Evolutionary conservation across 2,113 vertebrate species (phyloP).

Genomic region (Cryptoleucopteryx plumbea): DNA sequence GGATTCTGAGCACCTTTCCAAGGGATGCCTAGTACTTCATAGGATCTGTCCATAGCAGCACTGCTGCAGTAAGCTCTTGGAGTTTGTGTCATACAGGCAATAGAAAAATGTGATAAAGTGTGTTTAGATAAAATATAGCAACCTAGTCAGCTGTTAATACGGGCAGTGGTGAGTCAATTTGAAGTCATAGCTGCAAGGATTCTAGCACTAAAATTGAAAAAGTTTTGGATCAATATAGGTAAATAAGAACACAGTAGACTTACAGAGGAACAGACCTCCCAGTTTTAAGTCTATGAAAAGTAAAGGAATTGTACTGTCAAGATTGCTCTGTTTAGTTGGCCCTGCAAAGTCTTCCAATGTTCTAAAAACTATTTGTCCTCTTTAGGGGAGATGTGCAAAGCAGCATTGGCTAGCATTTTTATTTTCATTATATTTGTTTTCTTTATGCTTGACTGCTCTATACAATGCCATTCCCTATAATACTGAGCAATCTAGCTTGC

Average conservation of each 20-base stretch:
- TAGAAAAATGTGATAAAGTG: neutral
- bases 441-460: slow-evolving; percentile 43
- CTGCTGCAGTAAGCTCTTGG: neutral
- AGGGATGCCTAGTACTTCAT: neutral
- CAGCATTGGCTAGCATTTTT: neutral
- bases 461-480: slow-evolving; percentile 40
- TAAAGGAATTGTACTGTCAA: neutral
- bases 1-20: neutral
- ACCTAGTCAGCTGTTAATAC: neutral
- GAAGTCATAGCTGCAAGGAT: neutral
- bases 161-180: neutral
- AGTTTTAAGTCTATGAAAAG: slow-evolving; percentile 12
- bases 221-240: slow-evolving; percentile 22
- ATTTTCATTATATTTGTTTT: slow-evolving; percentile 58
- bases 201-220: slow-evolving; percentile 19
- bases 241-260: slow-evolving; percentile 3
- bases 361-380: neutral
- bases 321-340: neutral
- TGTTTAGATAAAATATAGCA: neutral
- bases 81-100: neutral
- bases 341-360: neutral
- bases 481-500: slow-evolving; percentile 53
- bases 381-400: neutral
- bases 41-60: neutral
- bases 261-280: neutral